Evolutionary conservation across 2,888 invertebrate species (phyloP).

Genomic region (Oeneis ivallda): DNA sequence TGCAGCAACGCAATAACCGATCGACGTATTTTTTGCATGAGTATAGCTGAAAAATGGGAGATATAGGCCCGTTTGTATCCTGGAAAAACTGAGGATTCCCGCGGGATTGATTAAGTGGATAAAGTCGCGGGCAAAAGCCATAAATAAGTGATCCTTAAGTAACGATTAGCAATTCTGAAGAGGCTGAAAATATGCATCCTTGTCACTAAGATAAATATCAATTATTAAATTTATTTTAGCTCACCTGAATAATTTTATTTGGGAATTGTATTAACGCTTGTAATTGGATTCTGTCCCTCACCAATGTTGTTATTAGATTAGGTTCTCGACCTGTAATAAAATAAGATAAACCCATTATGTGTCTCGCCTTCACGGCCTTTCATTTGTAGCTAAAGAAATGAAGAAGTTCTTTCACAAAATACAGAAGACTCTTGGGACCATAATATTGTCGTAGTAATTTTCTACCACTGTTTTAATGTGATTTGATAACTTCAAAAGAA

Average conservation of each 20-base stretch:
- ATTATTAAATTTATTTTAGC: background rate
- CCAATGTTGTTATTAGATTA: slow-evolving; percentile 19
- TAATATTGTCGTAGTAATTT: slow-evolving; percentile 6
- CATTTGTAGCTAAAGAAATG: slow-evolving; percentile 11
- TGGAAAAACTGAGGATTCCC: too few relatives aligned
- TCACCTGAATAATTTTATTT: background rate
- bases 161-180: too few relatives aligned
- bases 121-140: too few relatives aligned
- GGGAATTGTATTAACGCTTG: background rate
- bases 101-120: too few relatives aligned
- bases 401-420: slow-evolving; percentile 6
- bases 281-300: slow-evolving; percentile 13
- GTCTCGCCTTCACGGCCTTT: slow-evolving; percentile 11
- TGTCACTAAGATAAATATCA: too few relatives aligned
- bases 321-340: slow-evolving; percentile 18
- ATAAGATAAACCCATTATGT: slow-evolving; percentile 17
- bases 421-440: slow-evolving; percentile 1
- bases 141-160: too few relatives aligned
- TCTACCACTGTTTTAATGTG: slow-evolving; percentile 9
- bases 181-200: too few relatives aligned
- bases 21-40: too few relatives aligned
- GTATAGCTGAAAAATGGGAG: too few relatives aligned
- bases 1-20: too few relatives aligned
- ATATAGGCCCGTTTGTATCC: too few relatives aligned
- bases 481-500: slow-evolving; percentile 7